Percentiles rank a stretch among this genome's conserved stretches.
phyloP scores from a whole-genome alignment of 2,797 vertebrate genomes.

The Luscinia megarhynchos region DNA sequence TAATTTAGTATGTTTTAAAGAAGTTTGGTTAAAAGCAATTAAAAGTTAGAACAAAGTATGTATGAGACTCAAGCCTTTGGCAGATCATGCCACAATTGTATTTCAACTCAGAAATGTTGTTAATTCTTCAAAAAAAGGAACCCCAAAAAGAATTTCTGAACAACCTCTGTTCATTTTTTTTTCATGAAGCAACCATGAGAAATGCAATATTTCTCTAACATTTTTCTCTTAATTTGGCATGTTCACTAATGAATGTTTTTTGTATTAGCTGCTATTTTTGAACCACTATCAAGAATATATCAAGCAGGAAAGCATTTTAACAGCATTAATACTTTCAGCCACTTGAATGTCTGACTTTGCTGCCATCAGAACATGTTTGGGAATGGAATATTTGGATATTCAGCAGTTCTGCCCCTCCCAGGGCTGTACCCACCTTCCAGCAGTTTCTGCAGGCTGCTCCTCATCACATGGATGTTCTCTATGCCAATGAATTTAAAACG shows the following conservation, averaged over 20 bases:
- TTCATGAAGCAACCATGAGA: background rate
- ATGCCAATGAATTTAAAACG: constrained; percentile 86
- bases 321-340: background rate
- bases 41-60: accelerated
- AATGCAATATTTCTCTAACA: accelerated
- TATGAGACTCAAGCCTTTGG: background rate
- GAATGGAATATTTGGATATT: accelerated
- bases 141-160: background rate
- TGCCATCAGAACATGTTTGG: background rate
- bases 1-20: background rate
- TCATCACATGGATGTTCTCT: constrained; percentile 88
- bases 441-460: constrained; percentile 84
- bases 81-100: background rate
- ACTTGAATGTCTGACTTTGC: background rate
- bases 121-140: background rate
- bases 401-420: background rate
- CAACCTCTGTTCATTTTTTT: background rate
- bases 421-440: constrained; percentile 78
- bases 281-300: background rate
- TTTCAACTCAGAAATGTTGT: background rate
- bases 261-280: background rate
- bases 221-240: background rate
- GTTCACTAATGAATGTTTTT: background rate
- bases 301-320: background rate
- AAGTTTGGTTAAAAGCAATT: background rate